Evolutionary conservation across 2,113 vertebrate species (phyloP).

Genomic region (Thunnus thynnus): DNA sequence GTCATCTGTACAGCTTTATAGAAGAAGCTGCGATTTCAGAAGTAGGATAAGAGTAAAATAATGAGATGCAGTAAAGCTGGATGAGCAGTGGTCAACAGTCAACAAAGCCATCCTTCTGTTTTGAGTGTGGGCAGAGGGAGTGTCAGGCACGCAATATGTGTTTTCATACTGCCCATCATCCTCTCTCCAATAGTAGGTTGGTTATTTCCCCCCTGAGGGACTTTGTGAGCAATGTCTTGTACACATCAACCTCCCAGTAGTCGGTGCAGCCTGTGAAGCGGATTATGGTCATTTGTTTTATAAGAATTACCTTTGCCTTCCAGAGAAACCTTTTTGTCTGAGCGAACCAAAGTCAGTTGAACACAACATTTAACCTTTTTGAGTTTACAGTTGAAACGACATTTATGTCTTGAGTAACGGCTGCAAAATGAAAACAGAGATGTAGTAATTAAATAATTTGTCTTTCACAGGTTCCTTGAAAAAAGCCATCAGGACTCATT

Average conservation of each 20-base stretch:
- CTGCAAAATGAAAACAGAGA: background rate
- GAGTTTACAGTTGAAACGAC: constrained; percentile 22
- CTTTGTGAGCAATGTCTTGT: background rate
- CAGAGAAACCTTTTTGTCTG: background rate
- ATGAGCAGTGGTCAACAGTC: constrained; percentile 16
- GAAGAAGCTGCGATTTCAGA: background rate
- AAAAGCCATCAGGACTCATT: background rate
- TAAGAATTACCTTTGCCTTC: constrained; percentile 4
- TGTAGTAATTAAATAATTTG: background rate
- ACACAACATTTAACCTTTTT: background rate
- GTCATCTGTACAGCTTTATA: constrained; percentile 3
- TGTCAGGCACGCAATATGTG: constrained; percentile 29
- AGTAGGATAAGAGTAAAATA: too few relatives aligned
- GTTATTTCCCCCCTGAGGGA: constrained; percentile 13
- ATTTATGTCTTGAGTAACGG: background rate
- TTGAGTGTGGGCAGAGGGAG: constrained; percentile 23
- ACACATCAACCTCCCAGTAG: constrained; percentile 9
- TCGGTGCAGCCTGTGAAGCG: constrained; percentile 15
- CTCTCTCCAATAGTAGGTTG: constrained; percentile 10
- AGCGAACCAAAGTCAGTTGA: constrained; percentile 10
- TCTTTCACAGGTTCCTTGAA: background rate
- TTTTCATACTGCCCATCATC: constrained; percentile 37
- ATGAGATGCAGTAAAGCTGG: background rate
- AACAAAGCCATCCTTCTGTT: constrained; percentile 40
- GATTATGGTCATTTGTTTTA: constrained; percentile 35